Evolutionary conservation across 2,113 vertebrate genomes (phyloP), one percentile per base, ranked within the genome.

Genomic region (Hucho hucho): DNA sequence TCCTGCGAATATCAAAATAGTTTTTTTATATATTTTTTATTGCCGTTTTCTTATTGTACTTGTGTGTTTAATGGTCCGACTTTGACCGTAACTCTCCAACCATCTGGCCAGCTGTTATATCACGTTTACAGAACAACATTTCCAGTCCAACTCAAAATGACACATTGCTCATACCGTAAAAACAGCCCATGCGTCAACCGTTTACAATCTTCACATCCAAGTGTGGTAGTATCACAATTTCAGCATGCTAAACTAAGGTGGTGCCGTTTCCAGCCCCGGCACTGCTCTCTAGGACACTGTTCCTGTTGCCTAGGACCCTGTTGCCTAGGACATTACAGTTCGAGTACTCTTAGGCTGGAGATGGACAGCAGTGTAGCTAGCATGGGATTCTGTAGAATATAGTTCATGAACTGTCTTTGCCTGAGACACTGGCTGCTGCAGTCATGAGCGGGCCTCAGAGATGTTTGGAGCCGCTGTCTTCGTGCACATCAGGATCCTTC

Each of bases 401-500:
- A 43, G 37, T 43, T 43, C 37, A 43, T 43, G 37, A 43, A 43
- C 7, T 26, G 7, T 56, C 53, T 20, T 20, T 20, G 53, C 18
- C 53, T 43, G 37, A 43, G 37, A 11, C 11, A 43, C 37, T 9
- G 37, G 37, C 37, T 43, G 37, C 7, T 43, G 7, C 37, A 43
- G 37, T 43, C 37, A 43, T 43, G 37, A 43, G 37, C 37, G 1
- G 37, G 28, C 7, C 7, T 28, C 9, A 58, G 67, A 16, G 28
- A 37, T 9, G 7, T 37, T 37, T 37, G 74, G 59, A 56, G 43
- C 16, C 37, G 59, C 78, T 47, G 58, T 75, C 47, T 22, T 37
- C 56, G 70, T 74, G 24, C 53, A 65, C 69, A 76, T 76, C 70
- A 68, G 49, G 24, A 69, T 64, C 74, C 32, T 68, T 68, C 25